phyloP scores from a whole-genome alignment of 2,888 invertebrate species.

The Deilephila elpenor region DNA sequence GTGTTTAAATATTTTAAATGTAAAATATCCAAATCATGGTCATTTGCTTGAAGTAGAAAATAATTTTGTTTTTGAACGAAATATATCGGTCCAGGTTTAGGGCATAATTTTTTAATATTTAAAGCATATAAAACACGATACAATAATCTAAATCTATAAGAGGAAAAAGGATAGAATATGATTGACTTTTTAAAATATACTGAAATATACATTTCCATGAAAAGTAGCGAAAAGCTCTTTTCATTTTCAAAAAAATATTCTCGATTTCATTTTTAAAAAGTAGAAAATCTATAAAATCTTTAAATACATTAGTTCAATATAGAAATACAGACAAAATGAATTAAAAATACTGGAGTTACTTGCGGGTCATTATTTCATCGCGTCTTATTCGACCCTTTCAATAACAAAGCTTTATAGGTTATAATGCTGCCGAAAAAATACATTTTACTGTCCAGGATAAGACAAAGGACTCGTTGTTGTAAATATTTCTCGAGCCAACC shows the following conservation, averaged over 20 bases:
- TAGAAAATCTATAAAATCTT: too few species aligned
- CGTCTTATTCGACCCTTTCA: slow-evolving; percentile 26
- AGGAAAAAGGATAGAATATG: background rate
- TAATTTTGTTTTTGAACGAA: background rate
- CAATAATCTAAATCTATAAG: background rate
- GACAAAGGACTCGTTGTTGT: slow-evolving; percentile 47
- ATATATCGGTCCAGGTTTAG: background rate
- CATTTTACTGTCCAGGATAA: slow-evolving; percentile 59
- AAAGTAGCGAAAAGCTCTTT: background rate
- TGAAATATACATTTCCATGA: background rate
- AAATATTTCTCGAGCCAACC: slow-evolving; percentile 60
- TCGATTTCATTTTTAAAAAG: too few species aligned
- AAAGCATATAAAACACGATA: background rate
- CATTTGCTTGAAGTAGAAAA: background rate
- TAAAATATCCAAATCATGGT: background rate
- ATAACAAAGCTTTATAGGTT: slow-evolving; percentile 32
- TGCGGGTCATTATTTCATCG: background rate
- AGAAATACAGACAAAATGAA: background rate
- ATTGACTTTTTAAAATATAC: background rate
- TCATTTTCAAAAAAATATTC: background rate
- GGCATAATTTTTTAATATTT: background rate
- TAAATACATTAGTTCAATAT: background rate
- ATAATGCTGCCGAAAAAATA: slow-evolving; percentile 68
- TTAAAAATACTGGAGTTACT: background rate
- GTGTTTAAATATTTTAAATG: too few species aligned